Conservation (phyloP, 2,797 vertebrate species). For the Pogoniulus pusillus region DNA sequence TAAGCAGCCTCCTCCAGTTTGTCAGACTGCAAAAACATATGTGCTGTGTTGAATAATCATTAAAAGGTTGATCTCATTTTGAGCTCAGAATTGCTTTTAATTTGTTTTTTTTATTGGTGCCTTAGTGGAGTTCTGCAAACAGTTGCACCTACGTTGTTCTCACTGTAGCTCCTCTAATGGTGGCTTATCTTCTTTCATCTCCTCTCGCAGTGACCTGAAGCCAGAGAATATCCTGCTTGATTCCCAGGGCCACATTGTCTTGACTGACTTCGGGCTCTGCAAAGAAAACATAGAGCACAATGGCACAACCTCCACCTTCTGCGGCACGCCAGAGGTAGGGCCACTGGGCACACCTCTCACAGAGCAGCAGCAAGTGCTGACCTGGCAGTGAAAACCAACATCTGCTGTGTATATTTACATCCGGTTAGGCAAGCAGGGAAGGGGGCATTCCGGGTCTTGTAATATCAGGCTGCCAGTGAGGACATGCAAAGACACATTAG, state of each 20-base stretch:
- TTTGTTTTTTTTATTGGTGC: background rate
- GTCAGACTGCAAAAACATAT: rapidly evolving
- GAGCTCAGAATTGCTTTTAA: background rate
- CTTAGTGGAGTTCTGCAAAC: background rate
- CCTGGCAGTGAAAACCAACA: background rate
- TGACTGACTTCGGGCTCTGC: slow-evolving; percentile 98
- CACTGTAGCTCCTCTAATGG: background rate
- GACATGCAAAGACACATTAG: rapidly evolving
- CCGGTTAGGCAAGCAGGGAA: background rate
- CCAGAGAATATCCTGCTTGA: slow-evolving; percentile 98
- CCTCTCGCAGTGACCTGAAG: slow-evolving; percentile 88
- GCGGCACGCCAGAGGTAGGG: slow-evolving; percentile 94
- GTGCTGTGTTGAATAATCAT: background rate
- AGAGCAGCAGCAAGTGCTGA: background rate
- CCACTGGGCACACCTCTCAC: background rate
- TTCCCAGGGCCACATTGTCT: slow-evolving; percentile 95
- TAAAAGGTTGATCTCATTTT: background rate
- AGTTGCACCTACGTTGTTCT: background rate
- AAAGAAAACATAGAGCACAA: slow-evolving; percentile 99
- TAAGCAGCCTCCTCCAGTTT: slow-evolving; percentile 37
- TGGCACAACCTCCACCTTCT: slow-evolving; percentile 97
- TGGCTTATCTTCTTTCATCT: background rate
- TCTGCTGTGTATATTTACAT: background rate
- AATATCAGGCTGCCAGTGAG: background rate
- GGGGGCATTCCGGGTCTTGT: background rate